Percentiles rank a stretch among this genome's conserved stretches.
phyloP scores from a whole-genome alignment of 2,797 vertebrate genomes.

The Neolamprologus multifasciatus region DNA sequence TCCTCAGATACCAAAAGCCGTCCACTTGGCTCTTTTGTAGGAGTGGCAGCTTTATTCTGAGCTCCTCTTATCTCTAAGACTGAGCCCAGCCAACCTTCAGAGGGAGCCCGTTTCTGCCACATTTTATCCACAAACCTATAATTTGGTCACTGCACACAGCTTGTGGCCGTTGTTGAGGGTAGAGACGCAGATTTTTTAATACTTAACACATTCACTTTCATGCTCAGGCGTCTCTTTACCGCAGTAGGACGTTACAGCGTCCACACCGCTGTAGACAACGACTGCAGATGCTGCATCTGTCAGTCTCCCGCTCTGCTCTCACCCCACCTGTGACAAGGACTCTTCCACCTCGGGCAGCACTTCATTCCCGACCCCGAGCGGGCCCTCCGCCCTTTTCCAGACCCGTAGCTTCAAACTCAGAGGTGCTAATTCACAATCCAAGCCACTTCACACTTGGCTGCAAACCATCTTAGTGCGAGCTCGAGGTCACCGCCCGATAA shows the following conservation, averaged over 20 bases:
- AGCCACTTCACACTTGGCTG: background rate
- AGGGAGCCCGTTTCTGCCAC: background rate
- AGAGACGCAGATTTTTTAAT: accelerated
- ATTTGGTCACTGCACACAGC: background rate
- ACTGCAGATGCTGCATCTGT: background rate
- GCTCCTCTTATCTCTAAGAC: background rate
- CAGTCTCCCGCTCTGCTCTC: background rate
- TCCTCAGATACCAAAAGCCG: background rate
- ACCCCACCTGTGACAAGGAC: background rate
- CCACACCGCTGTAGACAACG: background rate
- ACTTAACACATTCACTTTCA: background rate
- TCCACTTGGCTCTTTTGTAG: background rate
- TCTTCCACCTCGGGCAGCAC: background rate
- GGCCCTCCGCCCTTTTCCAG: background rate
- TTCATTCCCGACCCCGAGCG: background rate
- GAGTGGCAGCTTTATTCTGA: background rate
- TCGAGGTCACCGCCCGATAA: background rate
- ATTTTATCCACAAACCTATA: background rate
- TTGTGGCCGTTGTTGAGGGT: background rate
- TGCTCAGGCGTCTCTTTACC: background rate
- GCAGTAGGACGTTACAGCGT: background rate
- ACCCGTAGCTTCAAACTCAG: background rate
- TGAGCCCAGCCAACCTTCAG: background rate
- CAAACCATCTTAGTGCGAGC: background rate
- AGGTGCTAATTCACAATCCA: background rate